Evolutionary conservation across 30 jellyfish, hydroid and myxozoan genomes (phyloP), one percentile per base, ranked within the genome.

Genomic region (Mastigias papua): DNA sequence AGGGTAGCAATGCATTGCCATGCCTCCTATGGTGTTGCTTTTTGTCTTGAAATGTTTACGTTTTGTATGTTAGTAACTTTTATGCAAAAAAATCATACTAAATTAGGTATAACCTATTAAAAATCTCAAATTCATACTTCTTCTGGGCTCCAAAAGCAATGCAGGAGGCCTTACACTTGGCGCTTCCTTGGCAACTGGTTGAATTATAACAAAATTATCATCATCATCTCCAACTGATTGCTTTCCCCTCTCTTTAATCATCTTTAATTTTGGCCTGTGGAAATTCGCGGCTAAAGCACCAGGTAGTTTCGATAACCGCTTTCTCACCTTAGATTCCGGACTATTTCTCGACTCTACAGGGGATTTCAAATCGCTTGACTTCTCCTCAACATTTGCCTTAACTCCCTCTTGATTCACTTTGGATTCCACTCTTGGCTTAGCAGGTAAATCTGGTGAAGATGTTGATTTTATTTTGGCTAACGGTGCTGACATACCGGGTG

Each of bases 231-330:
- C 62, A 2, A 37, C 42, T 1, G 89, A 78, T 0, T 58, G 22
- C 80, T 78, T 78, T 32, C 66, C 65, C 22, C 62, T 78, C 50
- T 7, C 2, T 65, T 61, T 78, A 17, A 58, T 49, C 50, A 32
- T 78, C 69, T 50, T 78, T n/a, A 58, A 58, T 80, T 61, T 78
- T 11, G 89, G 66, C 63, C 28, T 78, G 20, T 67, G 89, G 31
- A 78, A 78, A 78, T 78, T 60, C 58, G 88, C 66, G 22, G 72
- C 70, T 13, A 74, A 33, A 16, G 86, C 69, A 2, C 72, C 37
- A 23, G 86, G 86, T 20, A 76, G 51, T 57, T 54, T 76, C 28
- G 88, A 76, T 6, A 34, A 22, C 23, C 89, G 29, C 34, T 78
- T 78, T 57, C 32, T 78, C 1, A 50, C 73, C 67, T 78, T 78